Evolutionary conservation across 2,888 invertebrate genomes (phyloP), one percentile per base, ranked within the genome.

Genomic region (Caenorhabditis sp.): DNA sequence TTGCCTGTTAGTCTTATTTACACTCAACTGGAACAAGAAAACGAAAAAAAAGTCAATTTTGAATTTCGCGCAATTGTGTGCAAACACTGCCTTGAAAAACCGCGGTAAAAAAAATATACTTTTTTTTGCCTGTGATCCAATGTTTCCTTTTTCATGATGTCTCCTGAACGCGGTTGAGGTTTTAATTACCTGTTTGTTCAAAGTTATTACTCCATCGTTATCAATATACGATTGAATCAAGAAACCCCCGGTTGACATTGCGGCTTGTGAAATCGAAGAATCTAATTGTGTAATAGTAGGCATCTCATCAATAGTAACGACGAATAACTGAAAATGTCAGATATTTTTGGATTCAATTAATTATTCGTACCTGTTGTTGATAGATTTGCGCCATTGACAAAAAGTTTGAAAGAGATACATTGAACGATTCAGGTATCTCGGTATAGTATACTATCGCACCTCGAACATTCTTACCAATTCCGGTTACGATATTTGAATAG

Each of bases 201-300:
- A 31, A 7, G 4, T 31, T 10, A 31, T 21, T 31, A 10, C 21
- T 0, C 20, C 12, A 12, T 53, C n/a, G 14, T 7, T 4, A 23
- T 21, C 36, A 36, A 70, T 50, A n/a, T 2, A n/a, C 0, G 65
- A 59, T 21, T 71, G 66, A 10, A 71, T 57, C 56, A 67, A 36
- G 25, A 71, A 66, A 23, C 71, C 71, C 0, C 71, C 71, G 12
- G 71, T 71, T 10, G 71, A 50, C 49, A 71, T 50, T 7, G 63
- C 71, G 14, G 71, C 67, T 26, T 65, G 38, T 1, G 58, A 36
- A 17, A 71, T 50, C 0, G 5, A n/a, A 1, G 20, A 49, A 25
- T 50, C 26, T n/a, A 66, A 1, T 7, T 4, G 21, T 8, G 20
- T 14, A 3, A 27, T 25, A 50, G 38, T 31, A 1, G 21, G 14